Percentiles rank a stretch among this genome's conserved stretches.
Evolutionary conservation across 2,113 vertebrate genomes (phyloP).

Genomic region (Cygnus atratus): DNA sequence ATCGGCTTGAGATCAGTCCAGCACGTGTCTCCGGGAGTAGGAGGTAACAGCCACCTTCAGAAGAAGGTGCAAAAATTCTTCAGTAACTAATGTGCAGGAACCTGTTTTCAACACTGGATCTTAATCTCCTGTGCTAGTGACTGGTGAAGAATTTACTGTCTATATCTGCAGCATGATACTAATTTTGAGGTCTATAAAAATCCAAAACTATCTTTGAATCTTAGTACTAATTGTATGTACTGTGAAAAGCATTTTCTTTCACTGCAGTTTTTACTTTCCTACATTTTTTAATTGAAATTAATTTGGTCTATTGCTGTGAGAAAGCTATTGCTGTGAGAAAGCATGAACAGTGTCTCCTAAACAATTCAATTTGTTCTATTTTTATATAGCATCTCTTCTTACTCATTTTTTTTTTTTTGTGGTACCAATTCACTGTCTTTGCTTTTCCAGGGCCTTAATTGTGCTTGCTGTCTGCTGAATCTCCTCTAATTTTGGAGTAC

Average conservation of each 20-base stretch:
- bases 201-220: not conserved
- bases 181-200: not conserved
- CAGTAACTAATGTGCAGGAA: not conserved
- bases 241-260: not conserved
- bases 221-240: not conserved
- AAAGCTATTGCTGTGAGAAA: not conserved
- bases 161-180: not conserved
- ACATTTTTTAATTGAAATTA: not conserved
- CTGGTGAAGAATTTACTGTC: not conserved
- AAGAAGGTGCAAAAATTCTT: not conserved
- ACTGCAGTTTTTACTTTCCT: slow-evolving; percentile 5
- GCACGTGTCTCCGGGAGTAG: not conserved
- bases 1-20: not conserved
- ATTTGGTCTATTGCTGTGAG: not conserved
- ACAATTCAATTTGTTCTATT: not conserved
- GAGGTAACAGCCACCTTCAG: not conserved
- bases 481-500: not conserved
- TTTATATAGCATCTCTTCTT: not conserved
- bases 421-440: not conserved
- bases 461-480: not conserved
- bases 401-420: not conserved
- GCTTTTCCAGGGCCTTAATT: not conserved
- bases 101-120: not conserved
- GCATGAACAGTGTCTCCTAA: not conserved
- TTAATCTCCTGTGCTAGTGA: not conserved